Base-by-base conservation (phyloP, 2,797 vertebrate genomes). In the Sorex maritimensis region DNA sequence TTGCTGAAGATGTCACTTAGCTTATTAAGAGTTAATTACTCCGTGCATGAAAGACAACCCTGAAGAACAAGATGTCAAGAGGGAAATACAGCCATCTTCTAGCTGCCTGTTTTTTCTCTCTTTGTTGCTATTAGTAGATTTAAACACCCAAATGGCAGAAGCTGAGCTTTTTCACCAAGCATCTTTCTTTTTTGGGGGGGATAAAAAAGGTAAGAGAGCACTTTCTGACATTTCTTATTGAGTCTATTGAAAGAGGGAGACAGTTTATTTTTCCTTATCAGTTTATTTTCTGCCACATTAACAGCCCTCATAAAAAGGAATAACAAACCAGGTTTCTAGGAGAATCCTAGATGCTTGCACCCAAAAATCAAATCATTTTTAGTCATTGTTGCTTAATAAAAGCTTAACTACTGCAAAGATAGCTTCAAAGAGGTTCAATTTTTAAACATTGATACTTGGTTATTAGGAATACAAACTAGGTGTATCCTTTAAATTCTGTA, bases 11-110 rank as follows among this genome's bases (percentile, higher is more conserved):
- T 79, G n/a, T 77, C 77, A 34, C 81, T 77, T 81, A 73, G 26
- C 11, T 71, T 95, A 92, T 93, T 80, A 82, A 88, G 77, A 81
- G 63, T 88, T 93, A 87, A 90, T 86, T 65, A 77, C 49, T 58
- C 23, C 1, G 44, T 89, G 9, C 65, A 67, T 78, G 19, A 71
- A 86, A 84, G 77, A 41, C 55, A 85, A 55, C 24, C 74, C 26
- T 46, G 61, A 52, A 77, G 17, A 90, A 10, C 17, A 26, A 65
- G 24, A n/a, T 90, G 52, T 34, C 63, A 84, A 41, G 74, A 9
- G 19, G 28, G 28, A 19, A 24, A 69, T 19, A 38, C 26, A 78
- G 34, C 63, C 11, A 11, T 41, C n/a, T 58, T 30, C 30, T 49
- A 3, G 15, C 65, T 23, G 11, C 3, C 34, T 77, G 67, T 1